Evolutionary conservation across 2,113 vertebrate genomes (phyloP).

Genomic region (Pangasianodon gigas): DNA sequence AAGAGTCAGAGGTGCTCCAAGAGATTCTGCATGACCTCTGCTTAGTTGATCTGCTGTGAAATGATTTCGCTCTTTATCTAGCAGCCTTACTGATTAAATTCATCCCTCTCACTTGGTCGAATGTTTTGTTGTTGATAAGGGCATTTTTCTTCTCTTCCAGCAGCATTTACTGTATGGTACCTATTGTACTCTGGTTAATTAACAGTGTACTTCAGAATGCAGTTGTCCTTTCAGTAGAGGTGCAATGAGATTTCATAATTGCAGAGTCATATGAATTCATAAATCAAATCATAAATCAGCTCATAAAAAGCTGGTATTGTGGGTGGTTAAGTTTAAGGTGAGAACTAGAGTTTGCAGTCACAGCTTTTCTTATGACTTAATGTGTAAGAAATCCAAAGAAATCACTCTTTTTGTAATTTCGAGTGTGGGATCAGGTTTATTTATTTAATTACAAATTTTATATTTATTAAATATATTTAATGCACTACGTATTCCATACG

Average conservation of each 20-base stretch:
- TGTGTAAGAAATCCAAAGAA: background rate
- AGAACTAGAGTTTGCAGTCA: background rate
- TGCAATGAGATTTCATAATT: background rate
- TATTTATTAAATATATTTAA: background rate
- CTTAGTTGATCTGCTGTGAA: background rate
- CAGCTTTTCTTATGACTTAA: background rate
- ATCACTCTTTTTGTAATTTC: background rate
- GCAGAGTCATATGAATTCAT: background rate
- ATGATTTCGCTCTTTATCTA: background rate
- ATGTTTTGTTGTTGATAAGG: background rate
- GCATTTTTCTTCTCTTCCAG: background rate
- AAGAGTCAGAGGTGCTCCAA: background rate
- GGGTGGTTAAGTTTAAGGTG: background rate
- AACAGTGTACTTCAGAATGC: background rate
- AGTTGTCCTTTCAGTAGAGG: background rate
- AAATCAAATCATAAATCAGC: background rate
- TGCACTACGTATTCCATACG: background rate
- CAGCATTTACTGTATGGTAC: background rate
- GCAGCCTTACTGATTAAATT: background rate
- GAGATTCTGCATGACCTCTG: background rate
- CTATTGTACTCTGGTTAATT: background rate
- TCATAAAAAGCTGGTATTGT: background rate
- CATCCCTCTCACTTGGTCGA: background rate
- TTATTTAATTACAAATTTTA: background rate
- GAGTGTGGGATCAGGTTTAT: background rate